Conservation (phyloP, 2,888 invertebrate species). For the Ectemnius continuus region DNA sequence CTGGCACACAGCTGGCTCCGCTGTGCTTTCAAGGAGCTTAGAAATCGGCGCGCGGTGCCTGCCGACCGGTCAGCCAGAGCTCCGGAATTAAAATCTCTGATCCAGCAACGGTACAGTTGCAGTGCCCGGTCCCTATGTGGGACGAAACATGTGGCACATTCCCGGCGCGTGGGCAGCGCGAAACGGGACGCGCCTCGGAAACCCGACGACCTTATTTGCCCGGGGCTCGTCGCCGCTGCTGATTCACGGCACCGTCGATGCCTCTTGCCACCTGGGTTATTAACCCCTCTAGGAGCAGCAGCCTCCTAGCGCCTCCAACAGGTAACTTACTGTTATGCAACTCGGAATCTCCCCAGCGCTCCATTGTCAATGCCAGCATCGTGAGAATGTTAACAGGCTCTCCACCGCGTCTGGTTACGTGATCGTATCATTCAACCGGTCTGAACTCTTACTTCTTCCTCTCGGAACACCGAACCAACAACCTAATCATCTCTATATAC, state of each 20-base stretch:
- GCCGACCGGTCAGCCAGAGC: not conserved
- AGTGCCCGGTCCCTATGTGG: constrained; percentile 48
- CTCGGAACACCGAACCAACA: no score
- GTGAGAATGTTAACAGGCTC: constrained; percentile 1
- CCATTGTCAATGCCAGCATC: constrained; percentile 5
- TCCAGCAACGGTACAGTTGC: constrained; percentile 46
- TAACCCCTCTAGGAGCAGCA: constrained; percentile 21
- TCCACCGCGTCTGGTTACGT: not conserved
- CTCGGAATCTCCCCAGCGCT: not conserved
- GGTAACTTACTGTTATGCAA: constrained; percentile 5
- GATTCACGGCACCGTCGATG: constrained; percentile 47
- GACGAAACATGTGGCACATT: constrained; percentile 41
- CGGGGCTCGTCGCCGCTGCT: constrained; percentile 34
- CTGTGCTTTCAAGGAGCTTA: not conserved
- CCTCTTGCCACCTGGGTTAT: constrained; percentile 33
- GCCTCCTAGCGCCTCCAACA: constrained; percentile 1
- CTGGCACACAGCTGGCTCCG: constrained; percentile 14
- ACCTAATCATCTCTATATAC: no score
- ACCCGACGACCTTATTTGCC: constrained; percentile 50
- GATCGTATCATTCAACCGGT: no score
- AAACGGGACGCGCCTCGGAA: constrained; percentile 48
- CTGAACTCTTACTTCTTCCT: no score
- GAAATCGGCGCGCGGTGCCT: constrained; percentile 1
- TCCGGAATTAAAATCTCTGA: constrained; percentile 36
- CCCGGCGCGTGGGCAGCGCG: constrained; percentile 46